Conservation (phyloP, 2,797 vertebrate genomes). For the Iguana delicatissima region DNA sequence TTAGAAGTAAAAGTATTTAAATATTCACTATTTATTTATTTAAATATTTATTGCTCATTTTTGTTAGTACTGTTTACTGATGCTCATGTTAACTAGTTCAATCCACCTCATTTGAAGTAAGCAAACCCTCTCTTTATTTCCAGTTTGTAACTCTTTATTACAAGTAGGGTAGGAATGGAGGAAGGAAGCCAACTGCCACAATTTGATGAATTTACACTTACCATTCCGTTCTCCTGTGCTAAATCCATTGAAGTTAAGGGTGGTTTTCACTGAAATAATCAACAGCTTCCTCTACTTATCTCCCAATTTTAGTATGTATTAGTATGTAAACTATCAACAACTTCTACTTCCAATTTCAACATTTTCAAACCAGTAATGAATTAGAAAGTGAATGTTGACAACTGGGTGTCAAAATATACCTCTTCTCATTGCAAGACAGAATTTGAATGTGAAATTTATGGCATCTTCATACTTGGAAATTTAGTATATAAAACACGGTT, state of each 20-base stretch:
- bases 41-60: too few relatives aligned
- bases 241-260: neutral
- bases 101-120: neutral
- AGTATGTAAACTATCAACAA: neutral
- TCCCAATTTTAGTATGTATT: neutral
- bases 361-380: neutral
- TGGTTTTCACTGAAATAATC: neutral
- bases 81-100: neutral
- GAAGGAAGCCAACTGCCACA: too few relatives aligned
- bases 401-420: neutral
- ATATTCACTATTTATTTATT: neutral
- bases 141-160: neutral
- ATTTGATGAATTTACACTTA: neutral
- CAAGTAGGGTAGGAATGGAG: too few relatives aligned
- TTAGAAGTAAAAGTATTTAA: neutral
- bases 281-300: neutral
- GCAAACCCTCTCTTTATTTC: neutral
- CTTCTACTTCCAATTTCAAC: neutral
- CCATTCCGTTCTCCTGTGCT: too few relatives aligned
- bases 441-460: neutral
- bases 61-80: too few relatives aligned
- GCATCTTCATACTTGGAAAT: too few relatives aligned
- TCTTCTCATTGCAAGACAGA: neutral
- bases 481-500: neutral
- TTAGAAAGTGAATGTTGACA: neutral